A percentile compares a stretch with the other conserved stretches of the same genome.
Conservation (phyloP, 2,888 invertebrate species). For the Diplolepis rosae region DNA sequence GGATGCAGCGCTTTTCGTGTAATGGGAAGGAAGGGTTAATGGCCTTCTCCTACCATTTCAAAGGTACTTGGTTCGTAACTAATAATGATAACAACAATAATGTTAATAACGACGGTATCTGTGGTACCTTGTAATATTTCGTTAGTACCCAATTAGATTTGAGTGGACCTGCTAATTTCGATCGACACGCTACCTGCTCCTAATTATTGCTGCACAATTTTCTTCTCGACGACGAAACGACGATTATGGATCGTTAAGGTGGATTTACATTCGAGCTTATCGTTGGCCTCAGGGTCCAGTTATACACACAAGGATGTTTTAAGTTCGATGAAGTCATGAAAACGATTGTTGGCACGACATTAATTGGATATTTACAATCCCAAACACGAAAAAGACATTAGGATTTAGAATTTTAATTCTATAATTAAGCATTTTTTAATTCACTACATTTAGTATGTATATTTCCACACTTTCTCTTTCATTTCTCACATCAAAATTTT, state of each 20-base stretch:
- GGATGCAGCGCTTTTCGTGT: constrained; percentile 13
- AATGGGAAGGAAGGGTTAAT: constrained; percentile 25
- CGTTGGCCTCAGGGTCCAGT: constrained; percentile 32
- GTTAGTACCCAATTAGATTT: constrained; percentile 48
- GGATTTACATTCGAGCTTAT: constrained; percentile 42
- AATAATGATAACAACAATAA: constrained; percentile 43
- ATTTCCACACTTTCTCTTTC: too few relatives aligned
- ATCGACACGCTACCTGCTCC: constrained; percentile 45
- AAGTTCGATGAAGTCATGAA: constrained; percentile 45
- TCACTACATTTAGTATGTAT: too few relatives aligned
- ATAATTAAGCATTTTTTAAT: too few relatives aligned
- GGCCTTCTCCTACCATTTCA: constrained; percentile 1
- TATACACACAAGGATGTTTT: constrained; percentile 27
- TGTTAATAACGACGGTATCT: constrained; percentile 40
- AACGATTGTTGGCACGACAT: constrained; percentile 24
- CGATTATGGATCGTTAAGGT: constrained; percentile 44
- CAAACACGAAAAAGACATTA: too few relatives aligned
- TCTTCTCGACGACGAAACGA: constrained; percentile 39
- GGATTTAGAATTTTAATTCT: too few relatives aligned
- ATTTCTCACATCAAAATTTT: too few relatives aligned
- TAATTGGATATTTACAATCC: background rate
- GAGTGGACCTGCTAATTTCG: constrained; percentile 46
- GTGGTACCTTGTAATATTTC: constrained; percentile 49
- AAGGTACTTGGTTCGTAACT: constrained; percentile 41
- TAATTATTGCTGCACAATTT: constrained; percentile 41